Evolutionary conservation across 2,113 vertebrate genomes (phyloP), one percentile per base, ranked within the genome.

Genomic region (Oncorhynchus nerka): DNA sequence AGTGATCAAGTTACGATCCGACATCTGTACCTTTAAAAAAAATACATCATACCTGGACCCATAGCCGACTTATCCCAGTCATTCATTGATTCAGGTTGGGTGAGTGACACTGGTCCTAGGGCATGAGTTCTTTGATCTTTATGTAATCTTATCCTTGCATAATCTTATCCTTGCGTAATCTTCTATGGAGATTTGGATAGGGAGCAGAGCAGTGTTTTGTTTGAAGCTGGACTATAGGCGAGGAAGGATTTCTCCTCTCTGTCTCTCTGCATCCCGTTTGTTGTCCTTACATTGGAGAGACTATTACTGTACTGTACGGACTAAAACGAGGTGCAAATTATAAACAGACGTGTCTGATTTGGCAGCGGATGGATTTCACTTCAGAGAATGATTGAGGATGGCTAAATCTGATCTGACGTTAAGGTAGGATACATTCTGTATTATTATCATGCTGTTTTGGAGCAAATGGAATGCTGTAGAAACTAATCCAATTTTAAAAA

Each of bases 401-500:
- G 68, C 59, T 71, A 64, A 76, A 73, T 76, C 77, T 71, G 66
- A 71, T 70, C 13, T 73, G 78, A 78, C 39, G 16, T n/a, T 16
- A 24, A 90, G 89, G 91, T 90, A 83, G 71, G 85, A 62, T 3
- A n/a, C 59, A 24, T 62, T 7, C 20, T 22, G 7, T 24, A 11
- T 20, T 70, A 45, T 11, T 1, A 26, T 55, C 49, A 51, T 77
- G 49, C 16, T 85, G 59, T 86, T 71, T 78, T 62, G 48, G 30
- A 34, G 81, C 76, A 86, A 91, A 87, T 93, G 91, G 88, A 19
- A 16, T 1, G 51, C 51, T 55, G 51, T 4, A 55, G 15, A 16
- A 13, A 55, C 15, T 5, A 19, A 19, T 19, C 16, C 5, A 4
- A 19, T 45, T 8, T 1, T 5, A 12, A 51, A 11, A 51, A 15